Evolutionary conservation across 92 coral and sea anemone species (phyloP), one percentile per base, ranked within the genome.

Genomic region (Montipora capitata): DNA sequence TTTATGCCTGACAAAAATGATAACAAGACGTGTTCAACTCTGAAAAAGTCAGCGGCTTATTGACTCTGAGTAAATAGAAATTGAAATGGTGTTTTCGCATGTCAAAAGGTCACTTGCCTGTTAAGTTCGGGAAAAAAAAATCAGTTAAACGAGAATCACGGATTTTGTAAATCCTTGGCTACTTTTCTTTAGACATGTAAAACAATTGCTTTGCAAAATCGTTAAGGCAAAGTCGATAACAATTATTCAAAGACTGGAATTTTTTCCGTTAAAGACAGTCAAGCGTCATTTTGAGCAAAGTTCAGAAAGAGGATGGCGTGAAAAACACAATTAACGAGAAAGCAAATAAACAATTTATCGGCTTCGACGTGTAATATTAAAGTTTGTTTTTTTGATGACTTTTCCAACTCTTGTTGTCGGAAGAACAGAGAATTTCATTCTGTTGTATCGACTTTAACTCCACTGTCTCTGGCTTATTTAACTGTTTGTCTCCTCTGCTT

Each of bases 291-390:
- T 20, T 15, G 40, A 63, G 68, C 35, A 17, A 40, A 40, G 16
- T 61, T 61, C n/a, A 15, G 17, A 6, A 66, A 62, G 35, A 27
- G 35, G 35, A 44, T 40, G 61, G 61, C 64, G 43, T 62, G 16
- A 79, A 27, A 57, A 68, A 49, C 2, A 42, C 45, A 35, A 8
- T 9, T 16, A 13, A 44, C 10, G 48, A 14, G 35, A 41, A 80
- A 65, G 76, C 75, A 67, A 80, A 80, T 51, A 80, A 65, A 38
- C 75, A 80, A 80, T 80, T 80, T 27, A 27, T 27, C 0, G 27
- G 27, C 85, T 64, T 66, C 38, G 49, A 66, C 43, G 40, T 27
- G 63, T 77, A 27, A 45, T 77, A 69, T 77, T 61, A 4, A 65
- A n/a, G 40, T 16, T 10, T 16, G 3, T 62, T 14, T 62, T 8